Conservation (phyloP, 1,140 invertebrate species). For the Paralvinella palmiformis region DNA sequence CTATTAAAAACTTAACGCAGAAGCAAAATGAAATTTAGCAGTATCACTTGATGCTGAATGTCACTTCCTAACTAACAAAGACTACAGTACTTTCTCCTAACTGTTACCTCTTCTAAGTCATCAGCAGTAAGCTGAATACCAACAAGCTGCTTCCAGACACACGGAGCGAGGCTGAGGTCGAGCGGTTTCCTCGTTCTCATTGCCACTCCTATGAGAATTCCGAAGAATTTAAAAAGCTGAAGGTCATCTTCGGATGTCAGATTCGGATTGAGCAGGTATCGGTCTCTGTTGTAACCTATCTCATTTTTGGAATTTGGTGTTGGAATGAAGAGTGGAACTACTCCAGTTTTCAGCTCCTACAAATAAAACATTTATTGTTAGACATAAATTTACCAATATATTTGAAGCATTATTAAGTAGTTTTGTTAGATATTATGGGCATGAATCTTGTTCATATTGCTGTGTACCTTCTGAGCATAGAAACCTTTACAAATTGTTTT, state of each 20-base stretch:
- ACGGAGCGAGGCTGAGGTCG: slow-evolving; percentile 59
- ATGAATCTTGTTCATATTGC: too few relatives aligned
- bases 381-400: too few relatives aligned
- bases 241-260: slow-evolving; percentile 55
- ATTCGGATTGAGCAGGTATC: slow-evolving; percentile 60
- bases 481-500: too few relatives aligned
- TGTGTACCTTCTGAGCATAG: too few relatives aligned
- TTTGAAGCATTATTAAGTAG: too few relatives aligned
- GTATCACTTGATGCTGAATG: too few relatives aligned
- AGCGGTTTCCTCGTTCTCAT: slow-evolving; percentile 89
- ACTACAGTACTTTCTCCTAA: not conserved
- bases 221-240: slow-evolving; percentile 58
- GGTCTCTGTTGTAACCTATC: slow-evolving; percentile 59
- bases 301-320: slow-evolving; percentile 46
- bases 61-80: not conserved
- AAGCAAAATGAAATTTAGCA: not conserved
- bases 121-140: slow-evolving; percentile 58
- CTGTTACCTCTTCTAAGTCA: slow-evolving; percentile 59
- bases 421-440: too few relatives aligned
- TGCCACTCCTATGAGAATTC: slow-evolving; percentile 91
- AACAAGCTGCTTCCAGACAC: slow-evolving; percentile 63
- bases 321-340: slow-evolving; percentile 62
- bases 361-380: too few relatives aligned
- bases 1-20: not conserved
- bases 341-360: slow-evolving; percentile 85